phyloP scores from a whole-genome alignment of 2,888 invertebrate species.

The Kuschelorhynchus macadamiae region DNA sequence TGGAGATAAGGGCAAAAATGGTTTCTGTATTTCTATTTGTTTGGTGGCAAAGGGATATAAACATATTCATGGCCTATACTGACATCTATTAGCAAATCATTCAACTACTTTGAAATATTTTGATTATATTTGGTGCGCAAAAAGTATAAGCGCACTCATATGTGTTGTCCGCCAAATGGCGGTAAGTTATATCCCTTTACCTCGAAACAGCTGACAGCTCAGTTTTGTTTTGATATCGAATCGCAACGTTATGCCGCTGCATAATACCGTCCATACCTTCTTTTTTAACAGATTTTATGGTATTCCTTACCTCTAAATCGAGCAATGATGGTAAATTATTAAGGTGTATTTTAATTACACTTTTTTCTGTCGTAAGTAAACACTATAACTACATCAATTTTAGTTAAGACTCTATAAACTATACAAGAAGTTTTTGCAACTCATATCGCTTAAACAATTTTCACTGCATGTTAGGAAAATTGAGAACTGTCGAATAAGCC shows the following conservation, averaged over 20 bases:
- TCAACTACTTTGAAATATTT: background rate
- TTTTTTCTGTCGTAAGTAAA: no score
- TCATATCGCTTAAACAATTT: no score
- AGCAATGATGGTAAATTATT: background rate
- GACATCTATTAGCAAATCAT: constrained; percentile 3
- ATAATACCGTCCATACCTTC: background rate
- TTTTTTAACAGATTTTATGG: background rate
- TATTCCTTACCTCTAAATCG: background rate
- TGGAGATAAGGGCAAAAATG: background rate
- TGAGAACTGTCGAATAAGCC: background rate
- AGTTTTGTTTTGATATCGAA: constrained; percentile 1
- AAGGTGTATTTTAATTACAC: no score
- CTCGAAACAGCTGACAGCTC: background rate
- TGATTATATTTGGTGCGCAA: background rate
- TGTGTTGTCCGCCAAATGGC: background rate
- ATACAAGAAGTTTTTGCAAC: no score
- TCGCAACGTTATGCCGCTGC: background rate
- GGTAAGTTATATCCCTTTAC: background rate
- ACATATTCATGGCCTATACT: background rate
- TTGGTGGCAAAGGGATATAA: constrained; percentile 2
- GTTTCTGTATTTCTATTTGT: background rate
- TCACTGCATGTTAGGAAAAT: background rate
- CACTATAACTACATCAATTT: no score
- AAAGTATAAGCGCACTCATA: background rate
- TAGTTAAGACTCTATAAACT: no score